Conservation (phyloP, 2,113 vertebrate genomes). For the Phycodurus eques region DNA sequence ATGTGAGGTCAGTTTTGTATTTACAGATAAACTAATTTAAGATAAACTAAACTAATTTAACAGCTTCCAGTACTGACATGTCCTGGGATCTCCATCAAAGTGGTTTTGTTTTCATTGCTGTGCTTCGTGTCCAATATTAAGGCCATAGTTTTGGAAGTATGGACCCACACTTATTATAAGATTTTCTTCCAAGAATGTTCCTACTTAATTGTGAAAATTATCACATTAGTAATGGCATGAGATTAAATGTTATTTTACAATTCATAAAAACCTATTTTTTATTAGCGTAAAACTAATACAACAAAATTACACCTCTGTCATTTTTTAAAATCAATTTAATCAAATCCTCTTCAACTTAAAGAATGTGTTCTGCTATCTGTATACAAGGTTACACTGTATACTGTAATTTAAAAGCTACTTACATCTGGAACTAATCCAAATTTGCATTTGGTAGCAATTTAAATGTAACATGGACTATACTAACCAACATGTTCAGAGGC, state of each 20-base stretch:
- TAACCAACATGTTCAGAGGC: neutral
- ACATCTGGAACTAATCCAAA: neutral
- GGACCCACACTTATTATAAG: neutral
- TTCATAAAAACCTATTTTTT: neutral
- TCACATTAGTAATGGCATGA: neutral
- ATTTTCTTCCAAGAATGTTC: neutral
- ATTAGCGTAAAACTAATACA: neutral
- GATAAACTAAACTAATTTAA: conserved; percentile 5
- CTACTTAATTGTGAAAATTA: neutral
- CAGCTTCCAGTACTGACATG: neutral
- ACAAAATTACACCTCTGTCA: neutral
- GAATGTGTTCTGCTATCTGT: neutral
- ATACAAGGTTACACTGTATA: neutral
- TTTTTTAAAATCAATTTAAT: neutral
- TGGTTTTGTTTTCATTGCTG: neutral
- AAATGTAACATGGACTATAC: neutral
- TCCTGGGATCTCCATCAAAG: neutral
- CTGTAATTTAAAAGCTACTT: neutral
- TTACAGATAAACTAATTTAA: conserved; percentile 17
- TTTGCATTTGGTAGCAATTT: neutral
- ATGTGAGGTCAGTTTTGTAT: conserved; percentile 17
- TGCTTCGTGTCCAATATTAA: neutral
- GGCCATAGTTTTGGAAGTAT: neutral
- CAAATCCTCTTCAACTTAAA: neutral
- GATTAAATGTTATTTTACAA: neutral